A percentile compares a stretch with the other conserved stretches of the same genome.
Evolutionary conservation across 2,113 vertebrate species (phyloP).

Genomic region (Pithys albifrons): DNA sequence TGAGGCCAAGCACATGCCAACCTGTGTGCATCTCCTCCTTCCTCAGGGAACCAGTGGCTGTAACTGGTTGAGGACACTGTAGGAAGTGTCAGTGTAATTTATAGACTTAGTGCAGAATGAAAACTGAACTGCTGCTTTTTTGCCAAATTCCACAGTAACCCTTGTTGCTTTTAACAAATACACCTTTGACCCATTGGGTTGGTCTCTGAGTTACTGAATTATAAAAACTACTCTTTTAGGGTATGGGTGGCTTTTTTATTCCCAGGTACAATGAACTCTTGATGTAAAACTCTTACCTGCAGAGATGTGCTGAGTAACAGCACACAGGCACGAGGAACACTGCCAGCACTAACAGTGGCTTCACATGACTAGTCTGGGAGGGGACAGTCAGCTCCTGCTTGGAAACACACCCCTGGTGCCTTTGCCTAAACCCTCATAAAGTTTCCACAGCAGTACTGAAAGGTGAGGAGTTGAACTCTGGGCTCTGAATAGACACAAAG

Average conservation of each 20-base stretch:
- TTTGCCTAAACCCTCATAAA: background rate
- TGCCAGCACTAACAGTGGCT: constrained; percentile 29
- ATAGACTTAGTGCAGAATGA: background rate
- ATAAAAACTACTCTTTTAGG: background rate
- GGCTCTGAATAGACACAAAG: background rate
- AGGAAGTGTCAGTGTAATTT: background rate
- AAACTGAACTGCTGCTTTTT: background rate
- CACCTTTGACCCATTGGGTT: background rate
- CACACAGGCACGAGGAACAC: background rate
- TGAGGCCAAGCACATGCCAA: background rate
- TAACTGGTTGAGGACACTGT: background rate
- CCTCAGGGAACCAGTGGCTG: background rate
- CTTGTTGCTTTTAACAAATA: background rate
- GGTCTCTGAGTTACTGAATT: background rate
- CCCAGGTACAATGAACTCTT: background rate
- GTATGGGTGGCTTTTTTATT: background rate
- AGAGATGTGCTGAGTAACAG: background rate
- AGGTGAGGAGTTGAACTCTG: constrained; percentile 1
- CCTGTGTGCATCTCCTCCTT: background rate
- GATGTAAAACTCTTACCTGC: background rate
- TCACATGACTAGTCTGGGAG: constrained; percentile 61
- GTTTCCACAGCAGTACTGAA: background rate
- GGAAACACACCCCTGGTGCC: background rate
- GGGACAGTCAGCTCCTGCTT: constrained; percentile 49
- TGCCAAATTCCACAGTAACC: background rate